Evolutionary conservation across 2,797 vertebrate species (phyloP), one percentile per base, ranked within the genome.

Genomic region (Falco rusticolus): DNA sequence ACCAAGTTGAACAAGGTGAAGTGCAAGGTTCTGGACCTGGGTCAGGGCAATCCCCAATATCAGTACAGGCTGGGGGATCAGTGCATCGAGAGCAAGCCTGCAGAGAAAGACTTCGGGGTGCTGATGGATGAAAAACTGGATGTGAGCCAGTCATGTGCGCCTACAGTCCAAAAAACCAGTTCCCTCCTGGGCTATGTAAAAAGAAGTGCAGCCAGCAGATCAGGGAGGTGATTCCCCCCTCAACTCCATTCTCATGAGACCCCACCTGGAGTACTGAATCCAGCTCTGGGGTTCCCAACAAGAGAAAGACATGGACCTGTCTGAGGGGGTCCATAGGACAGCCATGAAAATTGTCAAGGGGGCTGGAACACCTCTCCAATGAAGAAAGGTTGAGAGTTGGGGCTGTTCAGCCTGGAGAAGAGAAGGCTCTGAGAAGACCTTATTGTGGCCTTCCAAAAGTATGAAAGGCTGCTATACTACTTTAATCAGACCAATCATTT

Each of bases 41-140:
- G 1, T 2, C 0, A 0, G 3, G 6, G n/a, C 33, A 89, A 50
- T 1, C 9, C 12, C 3, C 4, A 6, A 0, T 5, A 85, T 4
- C 20, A 57, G 0, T 15, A 41, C 2, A 76, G 59, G 2, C 45
- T 50, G 7, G 1, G 3, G 3, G 4, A 39, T 31, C 18, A 75
- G 1, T 0, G 28, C 21, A 33, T 8, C 3, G 6, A 80, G 5
- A 83, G 24, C 50, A 92, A 41, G 17, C 18, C 54, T 41, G 19
- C 0, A 1, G 3, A 51, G 21, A 66, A 65, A 11, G 28, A 20
- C 2, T 5, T 59, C 25, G 11, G 5, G 21, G 1, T 70, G 37
- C 31, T 34, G 28, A 13, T 25, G 25, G 22, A 4, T 59, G 50
- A 71, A 59, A 71, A 64, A 21, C 15, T 63, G 48, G n/a, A 76